Base-by-base conservation (phyloP, 2,888 invertebrate species). In the Pardosa pseudoannulata region DNA sequence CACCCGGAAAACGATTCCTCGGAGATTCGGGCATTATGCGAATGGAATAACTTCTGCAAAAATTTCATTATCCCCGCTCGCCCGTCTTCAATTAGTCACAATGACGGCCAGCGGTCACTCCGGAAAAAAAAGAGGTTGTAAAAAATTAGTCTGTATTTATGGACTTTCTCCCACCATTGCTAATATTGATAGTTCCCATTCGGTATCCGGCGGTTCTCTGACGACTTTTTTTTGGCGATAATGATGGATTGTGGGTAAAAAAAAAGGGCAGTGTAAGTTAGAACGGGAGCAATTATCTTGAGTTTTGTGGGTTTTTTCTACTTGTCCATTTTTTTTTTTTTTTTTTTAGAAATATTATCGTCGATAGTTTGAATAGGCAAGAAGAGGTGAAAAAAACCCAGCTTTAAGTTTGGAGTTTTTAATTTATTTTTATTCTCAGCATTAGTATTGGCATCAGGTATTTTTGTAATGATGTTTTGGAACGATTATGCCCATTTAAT, bases 41-140 rank as follows among this genome's bases (percentile, higher is more conserved):
- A 85, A 73, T 85, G 78, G 83, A 78, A 85, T 85, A 79, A 79
- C 56, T 83, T 73, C 56, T 32, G 64, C 50, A 65, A 65, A 82
- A 81, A 83, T 78, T 85, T 76, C 78, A 85, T 85, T 85, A 85
- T 73, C 72, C 28, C 27, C 67, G 75, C 76, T 71, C 76, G 65
- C 68, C 76, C 72, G 19, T 78, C 32, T 70, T 73, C 83, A 85
- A 85, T 85, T 85, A 85, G 83, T 83, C 83, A 83, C 73, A 76
- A n/a, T 62, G 71, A 70, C 71, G 50, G 78, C 32, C 36, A 71
- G 41, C 29, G 72, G 72, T 74, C 73, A 80, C 65, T 39, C 56
- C 11, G n/a, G 28, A 46, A 28, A 41, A 27, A 79, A 74, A 71
- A 75, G n/a, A 56, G 31, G 39, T 56, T 50, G 46, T 75, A 81